Evolutionary conservation across 2,888 invertebrate species (phyloP).

Genomic region (Tinea pellionella): DNA sequence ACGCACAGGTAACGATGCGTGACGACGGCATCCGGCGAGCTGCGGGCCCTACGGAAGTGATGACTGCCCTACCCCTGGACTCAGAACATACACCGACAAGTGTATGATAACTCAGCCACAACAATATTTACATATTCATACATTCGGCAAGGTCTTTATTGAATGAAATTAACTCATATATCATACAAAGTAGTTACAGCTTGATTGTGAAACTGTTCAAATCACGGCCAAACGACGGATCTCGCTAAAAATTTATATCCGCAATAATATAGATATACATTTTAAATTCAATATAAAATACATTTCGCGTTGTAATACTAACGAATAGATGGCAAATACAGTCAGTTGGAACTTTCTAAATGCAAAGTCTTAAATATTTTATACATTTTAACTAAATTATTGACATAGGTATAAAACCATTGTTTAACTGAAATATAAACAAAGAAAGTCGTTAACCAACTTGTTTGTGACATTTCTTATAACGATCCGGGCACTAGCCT

Average conservation of each 20-base stretch:
- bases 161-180: neutral
- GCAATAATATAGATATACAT: neutral
- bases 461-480: neutral
- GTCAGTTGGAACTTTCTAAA: neutral
- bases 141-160: neutral
- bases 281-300: neutral
- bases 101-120: slow-evolving; percentile 1
- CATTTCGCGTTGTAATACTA: neutral
- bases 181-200: neutral
- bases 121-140: neutral
- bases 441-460: neutral
- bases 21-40: slow-evolving; percentile 48
- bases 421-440: neutral
- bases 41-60: slow-evolving; percentile 43
- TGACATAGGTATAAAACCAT: too few species aligned
- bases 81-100: slow-evolving; percentile 5
- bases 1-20: slow-evolving; percentile 50
- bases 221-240: slow-evolving; percentile 1
- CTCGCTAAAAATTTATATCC: neutral
- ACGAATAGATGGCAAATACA: neutral
- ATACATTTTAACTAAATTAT: too few species aligned
- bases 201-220: neutral
- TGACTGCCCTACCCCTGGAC: slow-evolving; percentile 34
- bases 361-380: neutral
- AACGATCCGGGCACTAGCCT: neutral